A percentile compares a stretch with the other conserved stretches of the same genome.
These are phyloP conservation scores for Mus spicilegus DNA, from an alignment of 2,113 vertebrate species.

Conservation along the genomic window DNA sequence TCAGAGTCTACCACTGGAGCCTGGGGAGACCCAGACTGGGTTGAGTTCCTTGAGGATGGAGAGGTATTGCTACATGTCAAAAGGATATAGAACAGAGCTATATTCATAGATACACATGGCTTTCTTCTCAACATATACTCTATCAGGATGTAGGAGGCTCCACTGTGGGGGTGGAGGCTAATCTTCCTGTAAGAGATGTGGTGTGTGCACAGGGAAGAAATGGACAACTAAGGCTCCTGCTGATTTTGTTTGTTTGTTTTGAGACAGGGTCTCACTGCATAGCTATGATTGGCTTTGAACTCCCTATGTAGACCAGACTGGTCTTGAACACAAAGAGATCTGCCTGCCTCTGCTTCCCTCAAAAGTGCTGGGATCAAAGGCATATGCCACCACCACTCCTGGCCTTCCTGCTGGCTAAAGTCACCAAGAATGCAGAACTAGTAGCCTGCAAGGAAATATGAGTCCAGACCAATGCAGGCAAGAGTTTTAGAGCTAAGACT, in stretches of 20 bases:
- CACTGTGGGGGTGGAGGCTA: constrained; percentile 25
- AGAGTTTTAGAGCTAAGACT: constrained; percentile 22
- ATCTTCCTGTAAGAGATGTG: constrained; percentile 15
- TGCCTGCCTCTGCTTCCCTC: neutral
- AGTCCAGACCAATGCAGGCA: neutral
- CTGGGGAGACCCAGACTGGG: constrained; percentile 34
- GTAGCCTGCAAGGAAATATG: constrained; percentile 16
- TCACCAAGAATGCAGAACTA: constrained; percentile 18
- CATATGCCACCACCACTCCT: neutral
- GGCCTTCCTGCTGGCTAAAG: constrained; percentile 30
- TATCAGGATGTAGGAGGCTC: constrained; percentile 43
- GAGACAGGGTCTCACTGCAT: neutral
- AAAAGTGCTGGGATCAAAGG: neutral
- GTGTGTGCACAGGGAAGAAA: neutral
- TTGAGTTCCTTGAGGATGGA: constrained; percentile 57
- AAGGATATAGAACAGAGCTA: constrained; percentile 73
- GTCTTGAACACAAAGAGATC: neutral
- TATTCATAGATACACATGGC: constrained; percentile 55
- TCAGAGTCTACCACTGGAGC: constrained; percentile 47
- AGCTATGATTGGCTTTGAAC: neutral
- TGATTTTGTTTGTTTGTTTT: neutral
- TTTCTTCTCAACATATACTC: constrained; percentile 57
- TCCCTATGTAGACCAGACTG: neutral
- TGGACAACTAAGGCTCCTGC: constrained; percentile 52
- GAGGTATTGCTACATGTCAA: constrained; percentile 76